Evolutionary conservation across 2,797 vertebrate genomes (phyloP).

Genomic region (Masticophis lateralis): DNA sequence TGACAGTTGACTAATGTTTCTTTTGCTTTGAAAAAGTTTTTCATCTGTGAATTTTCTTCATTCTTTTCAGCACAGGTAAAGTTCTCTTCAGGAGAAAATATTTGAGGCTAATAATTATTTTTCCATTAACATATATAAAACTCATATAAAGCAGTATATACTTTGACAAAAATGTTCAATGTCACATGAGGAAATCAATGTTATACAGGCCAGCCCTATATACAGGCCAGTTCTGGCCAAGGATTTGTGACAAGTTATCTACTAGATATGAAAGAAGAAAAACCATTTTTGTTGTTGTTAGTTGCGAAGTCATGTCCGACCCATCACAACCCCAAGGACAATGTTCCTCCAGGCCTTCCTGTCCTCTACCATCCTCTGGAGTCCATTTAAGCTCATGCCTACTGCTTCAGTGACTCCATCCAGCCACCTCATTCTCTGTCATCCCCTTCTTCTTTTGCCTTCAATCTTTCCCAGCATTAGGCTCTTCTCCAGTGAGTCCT

Average conservation of each 20-base stretch:
- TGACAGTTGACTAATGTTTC: background rate
- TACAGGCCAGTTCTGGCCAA: background rate
- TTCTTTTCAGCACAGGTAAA: background rate
- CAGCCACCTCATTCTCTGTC: too few relatives aligned
- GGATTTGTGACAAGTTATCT: background rate
- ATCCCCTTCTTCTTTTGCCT: too few relatives aligned
- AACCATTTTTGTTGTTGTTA: background rate
- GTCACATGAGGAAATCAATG: background rate
- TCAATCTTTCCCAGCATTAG: too few relatives aligned
- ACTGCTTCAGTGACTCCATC: too few relatives aligned
- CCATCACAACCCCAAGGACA: too few relatives aligned
- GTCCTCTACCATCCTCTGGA: too few relatives aligned
- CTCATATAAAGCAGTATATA: background rate
- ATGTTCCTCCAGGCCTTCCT: too few relatives aligned
- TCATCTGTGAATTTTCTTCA: background rate
- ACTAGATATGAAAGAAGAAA: background rate
- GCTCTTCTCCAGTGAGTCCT: too few relatives aligned
- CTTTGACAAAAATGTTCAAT: background rate
- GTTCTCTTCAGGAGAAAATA: background rate
- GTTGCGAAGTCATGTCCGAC: too few relatives aligned
- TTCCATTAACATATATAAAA: background rate
- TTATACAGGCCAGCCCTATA: background rate
- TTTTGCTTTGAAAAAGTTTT: background rate
- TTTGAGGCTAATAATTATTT: background rate
- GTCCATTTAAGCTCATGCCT: too few relatives aligned